Conservation (phyloP, 2,797 vertebrate genomes). For the Limnodromus scolopaceus region DNA sequence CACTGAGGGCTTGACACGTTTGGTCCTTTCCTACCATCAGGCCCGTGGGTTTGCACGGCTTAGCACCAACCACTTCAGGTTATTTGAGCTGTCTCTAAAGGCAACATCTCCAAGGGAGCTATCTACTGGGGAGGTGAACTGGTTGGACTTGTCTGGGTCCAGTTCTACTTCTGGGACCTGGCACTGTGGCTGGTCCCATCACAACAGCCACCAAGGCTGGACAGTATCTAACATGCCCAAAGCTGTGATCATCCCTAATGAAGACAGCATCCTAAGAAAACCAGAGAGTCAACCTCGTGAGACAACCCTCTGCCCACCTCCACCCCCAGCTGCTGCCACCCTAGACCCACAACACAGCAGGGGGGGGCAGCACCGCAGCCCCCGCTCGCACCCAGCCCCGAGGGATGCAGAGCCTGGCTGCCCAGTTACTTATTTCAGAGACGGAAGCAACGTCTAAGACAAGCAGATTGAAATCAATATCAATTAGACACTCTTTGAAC, state of each 20-base stretch:
- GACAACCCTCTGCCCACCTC: background rate
- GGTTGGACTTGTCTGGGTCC: background rate
- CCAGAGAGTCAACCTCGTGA: background rate
- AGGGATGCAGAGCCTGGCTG: background rate
- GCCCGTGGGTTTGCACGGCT: fast-evolving
- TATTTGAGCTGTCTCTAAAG: background rate
- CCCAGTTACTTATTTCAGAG: background rate
- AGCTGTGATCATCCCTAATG: background rate
- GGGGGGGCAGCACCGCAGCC: background rate
- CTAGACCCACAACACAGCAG: background rate
- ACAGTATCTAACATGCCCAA: fast-evolving
- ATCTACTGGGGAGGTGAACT: background rate
- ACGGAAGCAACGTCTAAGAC: conserved; percentile 8
- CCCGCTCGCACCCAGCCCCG: fast-evolving
- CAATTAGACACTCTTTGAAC: conserved; percentile 66
- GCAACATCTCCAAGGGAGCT: fast-evolving
- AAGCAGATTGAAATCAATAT: conserved; percentile 64
- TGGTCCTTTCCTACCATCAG: fast-evolving
- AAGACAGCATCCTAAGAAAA: background rate
- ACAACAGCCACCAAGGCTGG: background rate
- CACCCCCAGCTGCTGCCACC: background rate
- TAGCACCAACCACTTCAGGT: fast-evolving
- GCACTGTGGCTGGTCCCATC: background rate
- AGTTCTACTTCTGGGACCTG: background rate
- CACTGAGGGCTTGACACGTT: fast-evolving